These are phyloP conservation scores for Oreochromis tanganicae DNA, from an alignment of 2,113 vertebrate species.

Conservation along the genomic window DNA sequence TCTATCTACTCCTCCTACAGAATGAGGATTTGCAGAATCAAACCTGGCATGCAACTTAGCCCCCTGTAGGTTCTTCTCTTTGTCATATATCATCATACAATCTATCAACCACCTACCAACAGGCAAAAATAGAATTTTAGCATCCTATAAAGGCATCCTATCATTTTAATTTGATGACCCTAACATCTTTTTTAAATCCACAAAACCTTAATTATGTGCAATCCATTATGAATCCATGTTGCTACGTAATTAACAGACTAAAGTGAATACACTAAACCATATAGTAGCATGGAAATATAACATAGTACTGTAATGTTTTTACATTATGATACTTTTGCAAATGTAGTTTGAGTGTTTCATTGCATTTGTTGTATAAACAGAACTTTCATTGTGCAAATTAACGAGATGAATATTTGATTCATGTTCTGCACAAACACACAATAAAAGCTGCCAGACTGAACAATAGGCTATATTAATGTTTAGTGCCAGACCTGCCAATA, in stretches of 20 bases:
- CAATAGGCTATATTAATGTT: not conserved
- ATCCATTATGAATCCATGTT: not conserved
- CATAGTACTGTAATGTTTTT: not conserved
- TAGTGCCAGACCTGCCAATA: not conserved
- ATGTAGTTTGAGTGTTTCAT: not conserved
- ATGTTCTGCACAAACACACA: not conserved
- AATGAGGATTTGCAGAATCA: not conserved
- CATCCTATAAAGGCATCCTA: not conserved
- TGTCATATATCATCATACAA: accelerated
- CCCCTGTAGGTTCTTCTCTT: not conserved
- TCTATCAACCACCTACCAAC: not conserved
- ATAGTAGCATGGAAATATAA: not conserved
- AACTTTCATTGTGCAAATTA: not conserved
- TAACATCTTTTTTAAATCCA: not conserved
- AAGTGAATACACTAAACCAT: not conserved
- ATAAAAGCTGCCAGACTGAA: not conserved
- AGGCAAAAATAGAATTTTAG: not conserved
- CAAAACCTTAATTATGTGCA: not conserved
- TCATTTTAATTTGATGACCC: not conserved
- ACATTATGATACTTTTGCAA: not conserved
- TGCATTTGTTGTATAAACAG: not conserved
- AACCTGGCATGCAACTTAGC: not conserved
- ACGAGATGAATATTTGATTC: not conserved
- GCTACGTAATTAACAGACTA: not conserved
- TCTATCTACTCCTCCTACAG: not conserved